These are phyloP conservation scores for Oriolus oriolus DNA, from an alignment of 2,113 vertebrate species.

Conservation along the genomic window DNA sequence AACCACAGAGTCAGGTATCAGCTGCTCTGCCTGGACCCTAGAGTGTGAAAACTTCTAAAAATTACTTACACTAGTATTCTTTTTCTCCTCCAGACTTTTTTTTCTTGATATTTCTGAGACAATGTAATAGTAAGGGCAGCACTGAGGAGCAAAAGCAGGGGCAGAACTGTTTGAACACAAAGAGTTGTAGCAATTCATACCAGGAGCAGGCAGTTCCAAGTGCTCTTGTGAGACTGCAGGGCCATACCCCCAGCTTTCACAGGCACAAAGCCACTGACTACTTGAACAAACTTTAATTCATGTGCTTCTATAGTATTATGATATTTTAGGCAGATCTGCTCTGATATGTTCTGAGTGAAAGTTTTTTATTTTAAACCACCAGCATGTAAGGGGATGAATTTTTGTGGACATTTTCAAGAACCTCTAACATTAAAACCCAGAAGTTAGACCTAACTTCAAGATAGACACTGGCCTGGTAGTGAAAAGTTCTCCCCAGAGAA, in stretches of 20 bases:
- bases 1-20: neutral
- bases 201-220: neutral
- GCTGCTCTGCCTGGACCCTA: neutral
- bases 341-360: neutral
- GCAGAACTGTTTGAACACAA: neutral
- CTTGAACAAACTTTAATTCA: neutral
- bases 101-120: neutral
- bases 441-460: neutral
- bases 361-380: neutral
- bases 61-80: neutral
- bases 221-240: neutral
- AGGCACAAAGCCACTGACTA: neutral
- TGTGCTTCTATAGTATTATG: neutral
- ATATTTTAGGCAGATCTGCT: neutral
- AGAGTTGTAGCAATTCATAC: neutral
- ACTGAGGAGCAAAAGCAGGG: neutral
- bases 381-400: neutral
- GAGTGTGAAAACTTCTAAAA: neutral
- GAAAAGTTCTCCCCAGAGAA: neutral
- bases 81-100: neutral
- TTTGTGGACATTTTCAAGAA: neutral
- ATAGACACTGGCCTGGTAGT: fast-evolving
- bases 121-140: neutral
- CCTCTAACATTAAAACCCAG: neutral
- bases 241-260: neutral